These are phyloP conservation scores for Coryphaenoides rupestris DNA, from an alignment of 2,113 vertebrate genomes.

Conservation along the genomic window DNA sequence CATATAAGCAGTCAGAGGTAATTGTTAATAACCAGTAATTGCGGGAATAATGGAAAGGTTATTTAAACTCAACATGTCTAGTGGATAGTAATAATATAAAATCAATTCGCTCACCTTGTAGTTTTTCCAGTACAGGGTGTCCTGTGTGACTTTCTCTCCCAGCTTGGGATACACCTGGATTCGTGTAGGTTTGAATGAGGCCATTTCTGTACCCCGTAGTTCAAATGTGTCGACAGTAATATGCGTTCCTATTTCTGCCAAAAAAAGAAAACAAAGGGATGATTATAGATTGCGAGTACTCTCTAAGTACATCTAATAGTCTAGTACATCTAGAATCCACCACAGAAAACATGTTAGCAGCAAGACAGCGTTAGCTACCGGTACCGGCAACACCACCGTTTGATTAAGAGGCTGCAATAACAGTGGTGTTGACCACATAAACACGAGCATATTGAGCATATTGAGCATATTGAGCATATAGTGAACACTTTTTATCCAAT, in stretches of 20 bases:
- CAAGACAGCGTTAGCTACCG: too few relatives aligned
- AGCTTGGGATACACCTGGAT: constrained; percentile 81
- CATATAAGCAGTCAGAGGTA: constrained; percentile 8
- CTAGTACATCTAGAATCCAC: too few relatives aligned
- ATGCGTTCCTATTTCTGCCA: background rate
- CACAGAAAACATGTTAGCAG: too few relatives aligned
- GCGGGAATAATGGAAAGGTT: too few relatives aligned
- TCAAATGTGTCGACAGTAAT: background rate
- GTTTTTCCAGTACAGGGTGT: constrained; percentile 92
- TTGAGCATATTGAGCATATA: too few relatives aligned
- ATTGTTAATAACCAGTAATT: background rate
- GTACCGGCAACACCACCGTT: too few relatives aligned
- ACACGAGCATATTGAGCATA: too few relatives aligned
- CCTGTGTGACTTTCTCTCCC: constrained; percentile 89
- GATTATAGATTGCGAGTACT: background rate
- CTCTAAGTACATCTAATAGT: too few relatives aligned
- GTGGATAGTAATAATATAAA: background rate
- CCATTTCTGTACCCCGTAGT: constrained; percentile 68
- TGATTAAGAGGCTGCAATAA: too few relatives aligned
- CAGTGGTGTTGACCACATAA: too few relatives aligned
- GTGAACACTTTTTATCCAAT: too few relatives aligned
- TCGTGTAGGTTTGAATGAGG: constrained; percentile 84
- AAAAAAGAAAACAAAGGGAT: background rate
- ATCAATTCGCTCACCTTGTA: constrained; percentile 77
- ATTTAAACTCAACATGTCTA: too few relatives aligned